Evolutionary conservation across 2,888 invertebrate species (phyloP).

Genomic region (Ichneumoninae sp.): DNA sequence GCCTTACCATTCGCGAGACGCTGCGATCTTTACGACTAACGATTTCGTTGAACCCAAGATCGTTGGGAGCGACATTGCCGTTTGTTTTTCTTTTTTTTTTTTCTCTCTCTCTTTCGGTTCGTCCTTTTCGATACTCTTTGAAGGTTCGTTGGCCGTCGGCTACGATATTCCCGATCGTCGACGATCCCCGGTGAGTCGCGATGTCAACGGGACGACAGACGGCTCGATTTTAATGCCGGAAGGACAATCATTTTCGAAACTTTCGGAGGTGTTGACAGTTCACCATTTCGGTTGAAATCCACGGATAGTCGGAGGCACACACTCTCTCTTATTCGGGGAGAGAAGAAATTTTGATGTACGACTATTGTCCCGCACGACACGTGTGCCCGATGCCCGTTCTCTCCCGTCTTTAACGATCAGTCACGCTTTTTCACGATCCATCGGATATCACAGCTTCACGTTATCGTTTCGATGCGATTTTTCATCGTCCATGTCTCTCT

Average conservation of each 20-base stretch:
- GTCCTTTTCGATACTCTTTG: constrained; percentile 19
- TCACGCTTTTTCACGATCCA: constrained; percentile 69
- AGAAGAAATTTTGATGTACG: not conserved
- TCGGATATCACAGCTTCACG: constrained; percentile 71
- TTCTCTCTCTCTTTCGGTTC: not conserved
- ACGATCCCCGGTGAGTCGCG: constrained; percentile 47
- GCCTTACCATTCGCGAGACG: constrained; percentile 75
- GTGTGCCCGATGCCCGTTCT: constrained; percentile 1
- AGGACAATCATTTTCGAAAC: constrained; percentile 73
- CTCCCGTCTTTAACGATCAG: constrained; percentile 28
- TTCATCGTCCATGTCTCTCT: constrained; percentile 67
- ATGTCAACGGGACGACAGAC: constrained; percentile 55
- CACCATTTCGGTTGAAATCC: constrained; percentile 74
- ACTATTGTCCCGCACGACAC: not conserved
- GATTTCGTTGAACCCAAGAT: constrained; percentile 71
- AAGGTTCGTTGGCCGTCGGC: constrained; percentile 50
- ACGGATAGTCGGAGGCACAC: constrained; percentile 18
- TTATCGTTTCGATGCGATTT: constrained; percentile 71
- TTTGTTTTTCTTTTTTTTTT: constrained; percentile 1
- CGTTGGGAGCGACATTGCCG: constrained; percentile 76
- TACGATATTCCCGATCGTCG: not conserved
- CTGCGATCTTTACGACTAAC: constrained; percentile 61
- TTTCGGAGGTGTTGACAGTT: constrained; percentile 78
- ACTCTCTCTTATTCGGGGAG: not conserved
- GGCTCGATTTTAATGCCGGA: constrained; percentile 26